These are phyloP conservation scores for Podarcis siculus DNA, from an alignment of 2,797 vertebrate genomes.

Conservation along the genomic window DNA sequence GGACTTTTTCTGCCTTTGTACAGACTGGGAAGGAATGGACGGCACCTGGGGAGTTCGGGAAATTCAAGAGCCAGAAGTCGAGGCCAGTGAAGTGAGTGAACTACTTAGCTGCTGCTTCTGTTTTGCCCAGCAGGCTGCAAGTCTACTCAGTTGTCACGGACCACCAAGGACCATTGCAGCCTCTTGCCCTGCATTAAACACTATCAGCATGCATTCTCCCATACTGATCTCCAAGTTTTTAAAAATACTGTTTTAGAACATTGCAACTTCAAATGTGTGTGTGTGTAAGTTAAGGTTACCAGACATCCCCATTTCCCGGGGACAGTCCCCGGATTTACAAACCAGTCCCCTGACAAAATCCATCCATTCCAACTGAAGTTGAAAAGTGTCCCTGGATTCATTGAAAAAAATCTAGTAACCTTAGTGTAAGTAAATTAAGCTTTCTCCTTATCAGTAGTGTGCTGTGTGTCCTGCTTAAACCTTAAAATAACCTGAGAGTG, in stretches of 20 bases:
- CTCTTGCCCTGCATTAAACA: neutral
- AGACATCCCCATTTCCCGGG: no score
- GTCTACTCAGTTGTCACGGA: neutral
- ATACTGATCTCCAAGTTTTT: neutral
- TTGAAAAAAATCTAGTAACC: no score
- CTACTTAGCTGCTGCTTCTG: neutral
- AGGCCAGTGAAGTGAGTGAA: slow-evolving; percentile 84
- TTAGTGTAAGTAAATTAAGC: neutral
- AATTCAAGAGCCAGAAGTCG: slow-evolving; percentile 90
- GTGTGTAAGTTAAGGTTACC: no score
- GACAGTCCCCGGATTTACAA: no score
- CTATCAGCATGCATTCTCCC: neutral
- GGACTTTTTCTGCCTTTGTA: slow-evolving; percentile 42
- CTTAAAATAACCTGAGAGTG: neutral
- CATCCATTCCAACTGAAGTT: no score
- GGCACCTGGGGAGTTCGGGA: slow-evolving; percentile 92
- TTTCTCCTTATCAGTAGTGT: no score
- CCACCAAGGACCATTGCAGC: no score
- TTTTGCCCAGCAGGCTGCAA: neutral
- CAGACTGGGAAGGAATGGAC: slow-evolving; percentile 94
- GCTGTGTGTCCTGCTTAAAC: neutral
- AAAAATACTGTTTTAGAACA: neutral
- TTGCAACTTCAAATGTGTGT: neutral
- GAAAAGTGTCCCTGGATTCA: no score
- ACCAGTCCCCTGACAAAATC: no score